Conservation (phyloP, 1,140 invertebrate genomes). For the Caenorhabditis elegans region WBcel235 BX284606.5:5424001-5424500, state of each 20-base stretch:
- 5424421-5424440: conserved; percentile 15
- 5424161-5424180: neutral
- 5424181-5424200: neutral
- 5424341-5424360: neutral
- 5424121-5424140: conserved; percentile 11
- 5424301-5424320: neutral
- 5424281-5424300: neutral
- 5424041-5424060: neutral
- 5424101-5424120: neutral
- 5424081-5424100: neutral
- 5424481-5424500: conserved; percentile 34
- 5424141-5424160: neutral
- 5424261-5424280: neutral
- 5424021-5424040: neutral
- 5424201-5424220: neutral
- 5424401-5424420: neutral
- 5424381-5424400: neutral
- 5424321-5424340: neutral
- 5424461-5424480: conserved; percentile 30
- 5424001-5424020: neutral
- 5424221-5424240: neutral
- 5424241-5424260: neutral
- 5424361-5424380: neutral
- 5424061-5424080: neutral
- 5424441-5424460: neutral